Conservation (phyloP, 2,797 vertebrate genomes). For the Sebastes diaconus region DNA sequence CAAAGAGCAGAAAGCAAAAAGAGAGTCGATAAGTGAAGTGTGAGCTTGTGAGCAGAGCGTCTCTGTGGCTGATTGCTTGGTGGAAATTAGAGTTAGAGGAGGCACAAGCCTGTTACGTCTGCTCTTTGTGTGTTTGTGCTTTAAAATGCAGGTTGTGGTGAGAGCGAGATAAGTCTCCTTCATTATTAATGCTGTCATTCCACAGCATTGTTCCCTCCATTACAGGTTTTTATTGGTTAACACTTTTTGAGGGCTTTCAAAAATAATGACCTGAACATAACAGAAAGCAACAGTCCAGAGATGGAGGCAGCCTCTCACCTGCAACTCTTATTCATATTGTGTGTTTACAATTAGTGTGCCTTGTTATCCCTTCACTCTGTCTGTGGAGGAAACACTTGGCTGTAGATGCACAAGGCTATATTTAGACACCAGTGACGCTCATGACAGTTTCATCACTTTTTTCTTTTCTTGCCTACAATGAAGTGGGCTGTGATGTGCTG, state of each 20-base stretch:
- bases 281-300: constrained; percentile 10
- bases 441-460: constrained; percentile 53
- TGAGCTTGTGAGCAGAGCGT: constrained; percentile 29
- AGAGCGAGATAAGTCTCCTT: constrained; percentile 54
- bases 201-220: constrained; percentile 51
- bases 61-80: constrained; percentile 36
- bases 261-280: constrained; percentile 52
- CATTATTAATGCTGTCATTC: constrained; percentile 74
- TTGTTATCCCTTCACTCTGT: constrained; percentile 35
- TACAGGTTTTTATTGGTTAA: constrained; percentile 65
- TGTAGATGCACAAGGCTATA: constrained; percentile 55
- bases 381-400: constrained; percentile 57
- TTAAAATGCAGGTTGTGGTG: constrained; percentile 46
- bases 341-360: constrained; percentile 63
- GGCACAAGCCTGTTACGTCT: background rate
- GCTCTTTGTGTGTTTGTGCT: constrained; percentile 18
- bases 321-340: constrained; percentile 32
- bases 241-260: constrained; percentile 38
- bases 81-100: constrained; percentile 35
- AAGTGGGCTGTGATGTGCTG: constrained; percentile 8
- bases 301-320: constrained; percentile 31
- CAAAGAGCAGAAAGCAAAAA: constrained; percentile 44
- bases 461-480: constrained; percentile 23
- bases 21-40: constrained; percentile 53
- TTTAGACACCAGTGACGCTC: constrained; percentile 63